phyloP scores from a whole-genome alignment of 2,888 invertebrate species.

The Diachrysia chrysitis region DNA sequence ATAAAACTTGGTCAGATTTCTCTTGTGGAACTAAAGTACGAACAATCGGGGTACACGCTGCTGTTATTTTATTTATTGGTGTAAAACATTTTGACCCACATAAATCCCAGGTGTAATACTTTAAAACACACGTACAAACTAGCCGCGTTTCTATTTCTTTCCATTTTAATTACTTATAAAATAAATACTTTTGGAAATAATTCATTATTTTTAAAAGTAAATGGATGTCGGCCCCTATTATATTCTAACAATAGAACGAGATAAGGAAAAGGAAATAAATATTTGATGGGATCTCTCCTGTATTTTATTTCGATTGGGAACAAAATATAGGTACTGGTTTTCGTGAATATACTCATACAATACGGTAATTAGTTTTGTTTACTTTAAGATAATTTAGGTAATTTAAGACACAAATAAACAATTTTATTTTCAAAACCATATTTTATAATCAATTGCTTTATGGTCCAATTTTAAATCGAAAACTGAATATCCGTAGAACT shows the following conservation, averaged over 20 bases:
- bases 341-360: slow-evolving; percentile 30
- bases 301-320: slow-evolving; percentile 51
- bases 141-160: slow-evolving; percentile 23
- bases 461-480: no score
- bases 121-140: slow-evolving; percentile 17
- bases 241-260: slow-evolving; percentile 65
- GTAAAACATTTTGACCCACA: slow-evolving; percentile 49
- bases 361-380: slow-evolving; percentile 33
- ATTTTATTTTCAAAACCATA: no score
- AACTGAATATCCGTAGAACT: no score
- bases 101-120: slow-evolving; percentile 27
- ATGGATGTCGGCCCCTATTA: slow-evolving; percentile 60
- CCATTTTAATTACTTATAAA: slow-evolving; percentile 43
- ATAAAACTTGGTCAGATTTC: slow-evolving; percentile 70
- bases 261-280: slow-evolving; percentile 70
- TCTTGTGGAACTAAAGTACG: slow-evolving; percentile 51
- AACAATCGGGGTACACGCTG: slow-evolving; percentile 52
- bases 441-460: no score
- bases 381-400: background rate
- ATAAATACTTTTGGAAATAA: slow-evolving; percentile 24
- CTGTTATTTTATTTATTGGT: slow-evolving; percentile 56
- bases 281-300: slow-evolving; percentile 62
- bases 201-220: slow-evolving; percentile 61
- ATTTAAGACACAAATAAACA: background rate
- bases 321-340: slow-evolving; percentile 55